These are phyloP conservation scores for Bettongia penicillata DNA, from an alignment of 2,113 vertebrate genomes.

Conservation along the genomic window DNA sequence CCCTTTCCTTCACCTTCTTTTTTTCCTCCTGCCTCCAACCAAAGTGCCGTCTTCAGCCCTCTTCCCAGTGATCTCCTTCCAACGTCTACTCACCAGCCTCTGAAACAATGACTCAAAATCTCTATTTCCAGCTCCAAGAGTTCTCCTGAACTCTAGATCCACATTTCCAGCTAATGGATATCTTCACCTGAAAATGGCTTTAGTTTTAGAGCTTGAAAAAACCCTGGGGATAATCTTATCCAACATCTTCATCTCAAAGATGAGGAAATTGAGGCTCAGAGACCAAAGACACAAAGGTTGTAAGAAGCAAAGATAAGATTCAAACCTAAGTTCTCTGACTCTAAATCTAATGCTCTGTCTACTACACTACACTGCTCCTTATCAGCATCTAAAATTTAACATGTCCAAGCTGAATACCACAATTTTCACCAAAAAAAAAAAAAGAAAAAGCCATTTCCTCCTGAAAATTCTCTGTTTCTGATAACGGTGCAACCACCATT, in stretches of 20 bases:
- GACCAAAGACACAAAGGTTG: too few relatives aligned
- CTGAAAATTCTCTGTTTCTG: background rate
- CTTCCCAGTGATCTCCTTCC: background rate
- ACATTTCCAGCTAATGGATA: background rate
- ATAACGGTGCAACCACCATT: background rate
- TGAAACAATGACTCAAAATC: background rate
- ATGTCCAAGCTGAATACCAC: too few relatives aligned
- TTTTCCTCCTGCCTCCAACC: background rate
- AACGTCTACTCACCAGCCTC: background rate
- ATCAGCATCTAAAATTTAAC: too few relatives aligned
- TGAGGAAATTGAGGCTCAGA: too few relatives aligned
- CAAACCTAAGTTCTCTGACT: too few relatives aligned
- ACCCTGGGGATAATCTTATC: background rate
- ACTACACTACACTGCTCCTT: too few relatives aligned
- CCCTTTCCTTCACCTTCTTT: background rate
- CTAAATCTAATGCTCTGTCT: too few relatives aligned
- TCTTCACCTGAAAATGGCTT: background rate
- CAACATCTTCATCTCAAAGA: background rate
- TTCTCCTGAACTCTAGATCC: background rate
- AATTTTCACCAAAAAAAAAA: too few relatives aligned
- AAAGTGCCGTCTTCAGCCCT: background rate
- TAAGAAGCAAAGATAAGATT: too few relatives aligned
- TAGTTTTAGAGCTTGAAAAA: background rate
- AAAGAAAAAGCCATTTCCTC: too few relatives aligned
- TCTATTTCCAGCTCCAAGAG: background rate